Base-by-base conservation (phyloP, 2,113 vertebrate genomes). In the Colius striatus region DNA sequence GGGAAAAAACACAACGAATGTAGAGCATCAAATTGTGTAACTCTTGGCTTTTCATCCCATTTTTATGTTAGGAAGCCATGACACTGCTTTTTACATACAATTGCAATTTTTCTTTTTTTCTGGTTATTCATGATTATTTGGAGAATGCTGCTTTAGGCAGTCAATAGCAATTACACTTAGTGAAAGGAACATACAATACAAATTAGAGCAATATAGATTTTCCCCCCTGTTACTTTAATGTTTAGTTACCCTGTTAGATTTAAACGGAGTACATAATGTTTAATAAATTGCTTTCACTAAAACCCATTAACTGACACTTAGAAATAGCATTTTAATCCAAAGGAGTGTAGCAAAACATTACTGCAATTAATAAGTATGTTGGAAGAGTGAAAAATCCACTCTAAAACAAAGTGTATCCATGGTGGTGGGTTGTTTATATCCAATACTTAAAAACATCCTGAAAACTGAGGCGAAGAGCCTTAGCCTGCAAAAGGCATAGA, bases 121-220 rank as follows among this genome's bases (percentile, higher is more conserved):
- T 95, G 88, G 95, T 95, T 98, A 96, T 98, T 98, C 95, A 87
- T 95, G 96, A 91, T 96, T 97, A 91, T 96, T 97, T 95, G 97
- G 92, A 94, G 87, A 97, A 96, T 94, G 92, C 93, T 92, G 96
- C 97, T 98, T 97, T 96, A 97, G 96, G 97, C 96, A 98, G 97
- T 98, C 98, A 97, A 97, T 98, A 98, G 96, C 97, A 98, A 98
- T 98, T 98, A 98, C 93, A 95, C 96, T 97, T 97, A 94, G 92
- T 97, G 95, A 97, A 96, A 98, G 97, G 98, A 98, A 97, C 97
- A 96, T 96, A 98, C 96, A 97, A 98, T 97, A 98, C 97, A 98
- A 98, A 98, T 98, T 98, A 98, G 95, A 97, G 96, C 74, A 85
- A 97, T 98, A 98, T 97, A 98, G 98, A 98, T 98, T 97, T 97